Base-by-base conservation (phyloP, 2,888 invertebrate species). In the Odontothrips loti region DNA sequence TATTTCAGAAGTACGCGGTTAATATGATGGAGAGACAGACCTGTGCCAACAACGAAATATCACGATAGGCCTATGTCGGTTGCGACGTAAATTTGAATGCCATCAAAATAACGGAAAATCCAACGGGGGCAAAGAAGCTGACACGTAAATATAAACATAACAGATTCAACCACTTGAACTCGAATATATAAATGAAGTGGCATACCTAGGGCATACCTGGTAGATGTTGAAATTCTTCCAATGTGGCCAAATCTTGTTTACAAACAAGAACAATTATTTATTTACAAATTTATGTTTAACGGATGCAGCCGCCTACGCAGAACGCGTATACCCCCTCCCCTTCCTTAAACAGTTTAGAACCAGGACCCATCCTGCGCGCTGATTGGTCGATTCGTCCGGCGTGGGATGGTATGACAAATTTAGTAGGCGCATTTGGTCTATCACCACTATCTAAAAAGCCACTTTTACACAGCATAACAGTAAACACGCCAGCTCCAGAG, bases 201-300 rank as follows among this genome's bases (percentile, higher is more conserved):
- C 68, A 12, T 12, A 75, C 68, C 27, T 75, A 11, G 9, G 12
- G 12, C 12, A 75, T 23, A 23, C 23, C 68, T 75, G 10, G 11
- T 12, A 23, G 0, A 27, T 15, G 68, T 27, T 27, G 12, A 27
- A 8, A 9, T 11, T 27, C 27, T 23, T 11, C 12, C 23, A 75
- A 12, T 8, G 68, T 1, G 27, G 68, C 1, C 1, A 11, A 11
- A n/a, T 23, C 12, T 75, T 75, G 68, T 75, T 75, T 75, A 75
- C 68, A 75, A 75, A 75, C 68, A 75, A 27, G 6, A 75, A 75
- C 12, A 75, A 12, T 23, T 23, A 75, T 23, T 75, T 75, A 75
- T 75, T 75, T 75, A 75, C 68, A 75, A 75, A 75, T 75, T 75
- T 75, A 75, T 75, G 68, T 75, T 75, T 12, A 23, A 75, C 68